phyloP scores from a whole-genome alignment of 2,888 invertebrate genomes.

The Drosophila testacea region DNA sequence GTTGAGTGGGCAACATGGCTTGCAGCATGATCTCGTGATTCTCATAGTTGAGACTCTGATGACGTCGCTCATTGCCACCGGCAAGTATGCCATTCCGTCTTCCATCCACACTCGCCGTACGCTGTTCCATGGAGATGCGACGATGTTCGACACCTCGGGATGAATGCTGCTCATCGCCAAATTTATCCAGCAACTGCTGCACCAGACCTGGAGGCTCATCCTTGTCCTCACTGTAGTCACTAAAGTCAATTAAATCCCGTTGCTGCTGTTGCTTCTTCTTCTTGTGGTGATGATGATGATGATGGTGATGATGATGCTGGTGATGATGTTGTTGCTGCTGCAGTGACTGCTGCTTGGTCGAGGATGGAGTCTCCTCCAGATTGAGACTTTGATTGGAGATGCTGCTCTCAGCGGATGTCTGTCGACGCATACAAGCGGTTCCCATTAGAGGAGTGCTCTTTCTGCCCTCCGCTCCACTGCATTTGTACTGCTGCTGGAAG shows the following conservation, averaged over 20 bases:
- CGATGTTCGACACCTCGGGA: conserved; percentile 79
- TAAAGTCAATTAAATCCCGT: conserved; percentile 84
- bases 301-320: conserved; percentile 36
- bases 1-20: conserved; percentile 49
- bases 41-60: conserved; percentile 84
- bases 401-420: conserved; percentile 85
- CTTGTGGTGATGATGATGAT: conserved; percentile 23
- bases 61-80: conserved; percentile 70
- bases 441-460: conserved; percentile 78
- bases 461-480: conserved; percentile 71
- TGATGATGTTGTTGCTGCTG: conserved; percentile 34
- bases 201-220: conserved; percentile 70
- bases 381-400: conserved; percentile 85
- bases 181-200: conserved; percentile 69
- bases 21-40: conserved; percentile 84
- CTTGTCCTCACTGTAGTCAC: conserved; percentile 82
- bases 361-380: conserved; percentile 75
- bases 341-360: conserved; percentile 32
- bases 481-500: conserved; percentile 85
- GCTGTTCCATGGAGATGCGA: conserved; percentile 82
- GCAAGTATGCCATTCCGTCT: conserved; percentile 85
- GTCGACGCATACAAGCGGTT: conserved; percentile 82
- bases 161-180: conserved; percentile 63
- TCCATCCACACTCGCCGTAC: conserved; percentile 83
- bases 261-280: conserved; percentile 40